Percentiles rank a stretch among this genome's conserved stretches.
phyloP scores from a whole-genome alignment of 1,140 invertebrate species.

The Kradibia gibbosae region DNA sequence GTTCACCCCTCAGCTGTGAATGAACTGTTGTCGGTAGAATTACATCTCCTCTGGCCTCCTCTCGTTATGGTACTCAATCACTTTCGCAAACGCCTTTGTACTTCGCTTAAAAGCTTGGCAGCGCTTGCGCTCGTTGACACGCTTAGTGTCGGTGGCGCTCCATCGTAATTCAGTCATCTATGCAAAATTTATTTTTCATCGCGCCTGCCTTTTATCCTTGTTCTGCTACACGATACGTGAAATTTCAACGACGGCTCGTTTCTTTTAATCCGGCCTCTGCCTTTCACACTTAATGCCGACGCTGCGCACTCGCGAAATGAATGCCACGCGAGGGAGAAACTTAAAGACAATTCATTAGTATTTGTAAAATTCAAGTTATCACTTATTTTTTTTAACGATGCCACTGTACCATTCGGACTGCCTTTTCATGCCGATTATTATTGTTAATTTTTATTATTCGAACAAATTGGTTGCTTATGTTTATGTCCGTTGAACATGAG shows the following conservation, averaged over 20 bases:
- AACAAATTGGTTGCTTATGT: no score
- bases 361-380: no score
- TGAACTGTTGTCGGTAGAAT: slow-evolving; percentile 8
- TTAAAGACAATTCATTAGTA: no score
- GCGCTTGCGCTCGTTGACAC: background rate
- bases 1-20: background rate
- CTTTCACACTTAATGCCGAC: background rate
- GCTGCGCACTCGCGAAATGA: no score
- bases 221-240: background rate
- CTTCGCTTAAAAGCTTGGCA: slow-evolving; percentile 15
- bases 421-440: no score
- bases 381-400: no score
- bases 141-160: background rate
- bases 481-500: no score
- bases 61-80: slow-evolving; percentile 6
- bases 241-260: background rate
- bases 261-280: background rate
- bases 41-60: slow-evolving; percentile 11
- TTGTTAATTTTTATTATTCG: no score
- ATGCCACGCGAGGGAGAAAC: no score
- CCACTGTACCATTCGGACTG: no score
- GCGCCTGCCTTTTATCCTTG: background rate
- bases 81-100: slow-evolving; percentile 30
- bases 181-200: slow-evolving; percentile 2
- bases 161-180: slow-evolving; percentile 17